phyloP scores from a whole-genome alignment of 2,113 vertebrate genomes.

The Neolamprologus sp. region DNA sequence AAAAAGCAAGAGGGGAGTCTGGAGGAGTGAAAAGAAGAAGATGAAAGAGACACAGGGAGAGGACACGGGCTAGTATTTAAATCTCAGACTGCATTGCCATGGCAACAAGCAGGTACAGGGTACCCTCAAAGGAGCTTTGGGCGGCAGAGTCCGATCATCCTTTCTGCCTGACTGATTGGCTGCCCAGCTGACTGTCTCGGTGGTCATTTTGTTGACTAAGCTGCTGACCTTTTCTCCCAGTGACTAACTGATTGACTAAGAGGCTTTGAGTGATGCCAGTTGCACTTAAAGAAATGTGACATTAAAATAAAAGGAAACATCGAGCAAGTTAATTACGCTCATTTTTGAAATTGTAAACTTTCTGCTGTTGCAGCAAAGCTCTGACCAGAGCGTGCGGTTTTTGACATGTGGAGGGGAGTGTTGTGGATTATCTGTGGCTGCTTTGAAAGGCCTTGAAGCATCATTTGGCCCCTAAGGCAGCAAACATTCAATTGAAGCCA shows the following conservation, averaged over 20 bases:
- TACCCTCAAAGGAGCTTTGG: slow-evolving; percentile 37
- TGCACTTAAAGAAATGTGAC: slow-evolving; percentile 7
- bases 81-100: slow-evolving; percentile 51
- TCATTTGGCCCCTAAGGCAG: slow-evolving; percentile 36
- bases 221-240: slow-evolving; percentile 41
- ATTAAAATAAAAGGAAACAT: slow-evolving; percentile 5
- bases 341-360: background rate
- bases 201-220: slow-evolving; percentile 43
- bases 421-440: slow-evolving; percentile 5
- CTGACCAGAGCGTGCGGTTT: background rate
- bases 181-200: slow-evolving; percentile 6
- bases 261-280: slow-evolving; percentile 34
- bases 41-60: slow-evolving; percentile 25
- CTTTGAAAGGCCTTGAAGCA: slow-evolving; percentile 40
- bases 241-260: slow-evolving; percentile 52
- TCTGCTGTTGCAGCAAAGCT: background rate
- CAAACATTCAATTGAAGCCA: slow-evolving; percentile 52
- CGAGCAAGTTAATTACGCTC: background rate
- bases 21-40: slow-evolving; percentile 33
- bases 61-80: slow-evolving; percentile 51
- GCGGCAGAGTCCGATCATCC: background rate
- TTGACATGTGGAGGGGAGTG: slow-evolving; percentile 23
- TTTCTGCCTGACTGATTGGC: slow-evolving; percentile 30
- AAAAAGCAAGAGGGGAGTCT: slow-evolving; percentile 20
- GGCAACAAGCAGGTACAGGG: slow-evolving; percentile 62